phyloP scores from a whole-genome alignment of 2,888 invertebrate species.

The Drosophila quinaria region DNA sequence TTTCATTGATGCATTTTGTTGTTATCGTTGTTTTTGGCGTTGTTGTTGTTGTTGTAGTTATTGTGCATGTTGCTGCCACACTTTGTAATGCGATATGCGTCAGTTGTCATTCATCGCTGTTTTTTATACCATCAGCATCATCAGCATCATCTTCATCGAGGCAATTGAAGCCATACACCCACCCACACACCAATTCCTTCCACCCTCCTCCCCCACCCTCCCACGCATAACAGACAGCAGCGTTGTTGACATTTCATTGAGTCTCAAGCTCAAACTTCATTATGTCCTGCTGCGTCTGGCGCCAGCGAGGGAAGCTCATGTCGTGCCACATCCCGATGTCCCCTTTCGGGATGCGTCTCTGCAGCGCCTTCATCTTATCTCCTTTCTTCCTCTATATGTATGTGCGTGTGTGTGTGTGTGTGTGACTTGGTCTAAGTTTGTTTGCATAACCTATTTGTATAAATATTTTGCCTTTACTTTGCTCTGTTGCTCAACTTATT shows the following conservation, averaged over 20 bases:
- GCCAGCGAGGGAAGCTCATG: slow-evolving; percentile 67
- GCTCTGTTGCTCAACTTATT: slow-evolving; percentile 76
- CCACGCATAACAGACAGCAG: slow-evolving; percentile 9
- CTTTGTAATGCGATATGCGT: slow-evolving; percentile 58
- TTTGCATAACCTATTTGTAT: slow-evolving; percentile 82
- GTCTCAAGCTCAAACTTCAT: slow-evolving; percentile 80
- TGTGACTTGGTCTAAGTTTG: slow-evolving; percentile 77
- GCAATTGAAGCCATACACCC: slow-evolving; percentile 50
- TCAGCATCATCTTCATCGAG: slow-evolving; percentile 23
- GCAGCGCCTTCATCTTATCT: slow-evolving; percentile 32
- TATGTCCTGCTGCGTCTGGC: slow-evolving; percentile 79
- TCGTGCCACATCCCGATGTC: slow-evolving; percentile 49
- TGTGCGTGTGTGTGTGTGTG: slow-evolving; percentile 32
- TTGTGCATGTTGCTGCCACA: slow-evolving; percentile 42
- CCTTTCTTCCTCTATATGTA: slow-evolving; percentile 28
- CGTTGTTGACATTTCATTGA: slow-evolving; percentile 82
- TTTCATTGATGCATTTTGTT: slow-evolving; percentile 3
- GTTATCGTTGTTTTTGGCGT: neutral
- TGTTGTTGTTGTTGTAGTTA: slow-evolving; percentile 3
- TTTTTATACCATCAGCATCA: slow-evolving; percentile 21
- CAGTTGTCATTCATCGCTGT: slow-evolving; percentile 37
- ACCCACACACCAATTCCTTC: neutral
- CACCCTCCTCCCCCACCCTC: neutral
- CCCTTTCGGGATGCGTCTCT: slow-evolving; percentile 20
- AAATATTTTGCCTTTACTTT: slow-evolving; percentile 78